These are phyloP conservation scores for Ormia ochracea DNA, from an alignment of 2,888 invertebrate species.

Conservation along the genomic window DNA sequence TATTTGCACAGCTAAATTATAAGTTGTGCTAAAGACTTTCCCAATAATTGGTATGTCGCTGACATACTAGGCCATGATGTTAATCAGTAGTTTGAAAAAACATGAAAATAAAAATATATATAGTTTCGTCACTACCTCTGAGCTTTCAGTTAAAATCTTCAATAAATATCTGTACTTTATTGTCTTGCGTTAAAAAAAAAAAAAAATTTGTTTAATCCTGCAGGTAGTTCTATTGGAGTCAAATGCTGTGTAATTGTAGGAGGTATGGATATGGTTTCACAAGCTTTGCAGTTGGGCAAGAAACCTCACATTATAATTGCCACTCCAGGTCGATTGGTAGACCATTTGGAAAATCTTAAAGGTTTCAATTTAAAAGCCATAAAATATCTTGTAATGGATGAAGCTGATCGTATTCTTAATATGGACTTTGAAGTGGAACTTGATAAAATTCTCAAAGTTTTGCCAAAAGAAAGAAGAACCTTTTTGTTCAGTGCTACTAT, in stretches of 20 bases:
- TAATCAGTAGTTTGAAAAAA: constrained; percentile 34
- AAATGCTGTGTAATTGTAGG: constrained; percentile 98
- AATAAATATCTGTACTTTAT: neutral
- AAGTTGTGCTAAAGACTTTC: neutral
- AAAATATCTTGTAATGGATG: constrained; percentile 97
- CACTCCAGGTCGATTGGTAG: constrained; percentile 95
- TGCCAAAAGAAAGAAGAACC: constrained; percentile 94
- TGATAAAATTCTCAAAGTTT: constrained; percentile 92
- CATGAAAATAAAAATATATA: constrained; percentile 28
- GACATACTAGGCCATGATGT: constrained; percentile 28
- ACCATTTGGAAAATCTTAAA: constrained; percentile 98
- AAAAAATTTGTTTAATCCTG: constrained; percentile 3
- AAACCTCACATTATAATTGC: constrained; percentile 98
- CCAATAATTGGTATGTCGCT: neutral
- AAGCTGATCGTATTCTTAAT: constrained; percentile 98
- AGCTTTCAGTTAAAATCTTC: neutral
- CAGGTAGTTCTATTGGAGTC: constrained; percentile 92
- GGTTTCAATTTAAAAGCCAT: constrained; percentile 94
- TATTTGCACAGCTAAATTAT: neutral
- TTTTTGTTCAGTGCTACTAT: constrained; percentile 99
- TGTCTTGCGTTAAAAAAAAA: neutral
- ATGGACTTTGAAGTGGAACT: constrained; percentile 99
- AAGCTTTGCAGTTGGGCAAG: constrained; percentile 92
- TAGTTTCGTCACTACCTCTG: constrained; percentile 46
- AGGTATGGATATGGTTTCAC: constrained; percentile 98